A percentile compares a stretch with the other conserved stretches of the same genome.
phyloP scores from a whole-genome alignment of 2,888 invertebrate species.

The Aleiodes testaceus region DNA sequence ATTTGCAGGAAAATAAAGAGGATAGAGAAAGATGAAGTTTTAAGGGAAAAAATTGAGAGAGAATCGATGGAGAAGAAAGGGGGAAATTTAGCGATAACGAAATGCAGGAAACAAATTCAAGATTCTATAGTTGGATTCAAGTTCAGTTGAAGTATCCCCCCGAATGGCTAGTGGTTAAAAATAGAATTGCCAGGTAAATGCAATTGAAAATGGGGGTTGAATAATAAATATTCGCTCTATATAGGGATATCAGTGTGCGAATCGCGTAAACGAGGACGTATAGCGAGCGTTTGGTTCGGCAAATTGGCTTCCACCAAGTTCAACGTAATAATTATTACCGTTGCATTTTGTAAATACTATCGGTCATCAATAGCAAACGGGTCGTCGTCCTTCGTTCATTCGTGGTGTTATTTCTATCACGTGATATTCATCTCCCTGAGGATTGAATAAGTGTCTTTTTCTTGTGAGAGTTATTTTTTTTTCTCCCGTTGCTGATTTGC shows the following conservation, averaged over 20 bases:
- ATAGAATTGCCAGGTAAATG: constrained; percentile 2
- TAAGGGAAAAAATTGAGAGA: constrained; percentile 8
- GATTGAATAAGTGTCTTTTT: constrained; percentile 11
- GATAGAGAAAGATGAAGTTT: neutral
- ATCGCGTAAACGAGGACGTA: constrained; percentile 44
- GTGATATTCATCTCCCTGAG: neutral
- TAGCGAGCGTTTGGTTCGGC: constrained; percentile 36
- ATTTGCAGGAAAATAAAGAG: constrained; percentile 15
- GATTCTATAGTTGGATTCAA: too few species aligned
- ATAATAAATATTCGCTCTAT: constrained; percentile 38
- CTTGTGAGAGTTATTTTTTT: neutral
- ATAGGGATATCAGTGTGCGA: constrained; percentile 40
- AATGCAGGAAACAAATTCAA: neutral
- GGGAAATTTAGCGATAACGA: constrained; percentile 11
- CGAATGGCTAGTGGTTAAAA: neutral
- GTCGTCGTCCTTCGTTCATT: constrained; percentile 27
- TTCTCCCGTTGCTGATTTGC: neutral
- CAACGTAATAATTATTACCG: constrained; percentile 44
- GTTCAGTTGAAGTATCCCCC: neutral
- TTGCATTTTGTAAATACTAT: constrained; percentile 37
- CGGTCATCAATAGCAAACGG: constrained; percentile 36
- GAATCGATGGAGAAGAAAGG: neutral
- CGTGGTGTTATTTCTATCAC: constrained; percentile 19
- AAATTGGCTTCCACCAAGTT: constrained; percentile 39
- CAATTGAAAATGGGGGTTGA: constrained; percentile 20